A percentile compares a stretch with the other conserved stretches of the same genome.
phyloP scores from a whole-genome alignment of 2,888 invertebrate genomes.

The Uropetala carovei region DNA sequence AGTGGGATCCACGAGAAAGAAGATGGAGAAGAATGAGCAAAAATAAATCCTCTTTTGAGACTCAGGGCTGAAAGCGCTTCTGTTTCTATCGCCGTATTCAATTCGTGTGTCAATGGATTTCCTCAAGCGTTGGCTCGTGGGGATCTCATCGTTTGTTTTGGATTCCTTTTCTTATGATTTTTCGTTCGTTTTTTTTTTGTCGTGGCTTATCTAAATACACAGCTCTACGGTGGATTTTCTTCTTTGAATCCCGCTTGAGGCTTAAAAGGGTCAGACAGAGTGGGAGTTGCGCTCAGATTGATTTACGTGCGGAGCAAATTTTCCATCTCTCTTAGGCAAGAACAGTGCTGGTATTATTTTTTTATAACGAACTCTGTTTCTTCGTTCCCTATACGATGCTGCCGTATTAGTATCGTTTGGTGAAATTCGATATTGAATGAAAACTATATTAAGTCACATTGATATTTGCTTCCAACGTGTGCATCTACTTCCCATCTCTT shows the following conservation, averaged over 20 bases:
- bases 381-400: no score
- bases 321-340: not conserved
- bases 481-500: no score
- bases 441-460: no score
- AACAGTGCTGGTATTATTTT: no score
- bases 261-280: not conserved
- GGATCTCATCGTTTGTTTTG: not conserved
- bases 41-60: not conserved
- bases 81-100: slow-evolving; percentile 9
- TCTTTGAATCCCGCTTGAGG: not conserved
- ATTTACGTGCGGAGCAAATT: not conserved
- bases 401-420: no score
- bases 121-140: not conserved
- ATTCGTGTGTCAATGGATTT: slow-evolving; percentile 25
- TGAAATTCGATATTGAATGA: no score
- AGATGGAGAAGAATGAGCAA: not conserved
- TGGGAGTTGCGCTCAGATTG: not conserved
- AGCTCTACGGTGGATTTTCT: not conserved
- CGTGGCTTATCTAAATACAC: slow-evolving; percentile 24
- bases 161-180: slow-evolving; percentile 20
- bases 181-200: not conserved
- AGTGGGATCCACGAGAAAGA: not conserved
- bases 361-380: no score
- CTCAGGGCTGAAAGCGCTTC: not conserved
- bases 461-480: no score